Percentiles rank a stretch among this genome's conserved stretches.
Conservation (phyloP, 1,140 invertebrate species). For the Tenebrio molitor region DNA sequence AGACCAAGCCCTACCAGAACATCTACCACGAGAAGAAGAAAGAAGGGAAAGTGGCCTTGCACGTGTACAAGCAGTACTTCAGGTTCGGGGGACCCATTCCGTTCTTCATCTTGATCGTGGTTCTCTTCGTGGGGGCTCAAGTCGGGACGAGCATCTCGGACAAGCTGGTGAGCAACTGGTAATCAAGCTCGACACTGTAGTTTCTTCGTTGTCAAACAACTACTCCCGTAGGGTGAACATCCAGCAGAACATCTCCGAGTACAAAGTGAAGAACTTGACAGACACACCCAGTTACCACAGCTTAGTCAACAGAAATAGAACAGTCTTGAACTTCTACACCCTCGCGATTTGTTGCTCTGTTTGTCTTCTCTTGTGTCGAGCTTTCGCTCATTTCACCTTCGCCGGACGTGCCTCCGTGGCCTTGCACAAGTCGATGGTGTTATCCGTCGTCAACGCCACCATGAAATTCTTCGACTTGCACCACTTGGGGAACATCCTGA, state of each 20-base stretch:
- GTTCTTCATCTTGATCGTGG: neutral
- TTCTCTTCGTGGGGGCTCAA: constrained; percentile 41
- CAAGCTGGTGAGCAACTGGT: constrained; percentile 52
- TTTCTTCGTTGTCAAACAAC: neutral
- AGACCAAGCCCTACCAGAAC: constrained; percentile 36
- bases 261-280: constrained; percentile 43
- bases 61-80: constrained; percentile 53
- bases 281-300: constrained; percentile 39
- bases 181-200: neutral
- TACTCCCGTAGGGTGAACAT: constrained; percentile 52
- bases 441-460: constrained; percentile 72
- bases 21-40: constrained; percentile 53
- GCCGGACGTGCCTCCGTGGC: constrained; percentile 74
- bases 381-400: constrained; percentile 67
- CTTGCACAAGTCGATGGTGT: constrained; percentile 77
- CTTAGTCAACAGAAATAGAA: constrained; percentile 24
- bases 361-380: no score
- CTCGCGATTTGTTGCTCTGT: no score
- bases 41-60: constrained; percentile 50
- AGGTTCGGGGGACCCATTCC: constrained; percentile 45
- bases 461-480: constrained; percentile 77
- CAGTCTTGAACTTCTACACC: constrained; percentile 44
- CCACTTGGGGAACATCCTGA: constrained; percentile 69
- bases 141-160: constrained; percentile 48
- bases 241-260: constrained; percentile 46